These are phyloP conservation scores for Sarcophilus harrisii DNA, from an alignment of 2,797 vertebrate genomes.

Conservation along the genomic window DNA sequence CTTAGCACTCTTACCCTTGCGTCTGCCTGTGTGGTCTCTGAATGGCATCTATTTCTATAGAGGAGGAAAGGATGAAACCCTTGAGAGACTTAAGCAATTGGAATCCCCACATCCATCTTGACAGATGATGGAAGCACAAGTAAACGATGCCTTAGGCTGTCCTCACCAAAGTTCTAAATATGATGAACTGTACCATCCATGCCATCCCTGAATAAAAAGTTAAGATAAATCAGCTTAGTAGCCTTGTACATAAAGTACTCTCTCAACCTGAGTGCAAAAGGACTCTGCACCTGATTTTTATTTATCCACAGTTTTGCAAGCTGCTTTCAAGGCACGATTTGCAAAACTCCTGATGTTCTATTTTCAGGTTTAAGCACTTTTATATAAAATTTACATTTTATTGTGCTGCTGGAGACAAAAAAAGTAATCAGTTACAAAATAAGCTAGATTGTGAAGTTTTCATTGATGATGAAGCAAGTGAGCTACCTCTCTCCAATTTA, in stretches of 20 bases:
- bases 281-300: slow-evolving; percentile 57
- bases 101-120: slow-evolving; percentile 54
- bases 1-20: slow-evolving; percentile 9
- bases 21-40: slow-evolving; percentile 38
- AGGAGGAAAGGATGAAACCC: slow-evolving; percentile 62
- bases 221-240: slow-evolving; percentile 66
- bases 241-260: slow-evolving; percentile 62
- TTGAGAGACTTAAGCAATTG: slow-evolving; percentile 31
- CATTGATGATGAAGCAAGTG: not conserved
- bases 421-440: slow-evolving; percentile 20
- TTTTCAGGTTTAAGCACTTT: slow-evolving; percentile 56
- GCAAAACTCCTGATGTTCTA: slow-evolving; percentile 27
- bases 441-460: not conserved
- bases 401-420: not conserved
- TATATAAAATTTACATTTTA: slow-evolving; percentile 60
- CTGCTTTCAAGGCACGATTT: slow-evolving; percentile 65
- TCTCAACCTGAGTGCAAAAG: slow-evolving; percentile 46
- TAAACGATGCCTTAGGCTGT: not conserved
- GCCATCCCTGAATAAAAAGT: slow-evolving; percentile 58
- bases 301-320: slow-evolving; percentile 56
- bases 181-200: not conserved
- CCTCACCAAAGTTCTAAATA: slow-evolving; percentile 67
- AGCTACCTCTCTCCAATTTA: not conserved
- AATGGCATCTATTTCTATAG: slow-evolving; percentile 39
- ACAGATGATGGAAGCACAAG: slow-evolving; percentile 52